Percentiles rank a stretch among this genome's conserved stretches.
Evolutionary conservation across 2,888 invertebrate genomes (phyloP).

Genomic region (Apodemia duryi): DNA sequence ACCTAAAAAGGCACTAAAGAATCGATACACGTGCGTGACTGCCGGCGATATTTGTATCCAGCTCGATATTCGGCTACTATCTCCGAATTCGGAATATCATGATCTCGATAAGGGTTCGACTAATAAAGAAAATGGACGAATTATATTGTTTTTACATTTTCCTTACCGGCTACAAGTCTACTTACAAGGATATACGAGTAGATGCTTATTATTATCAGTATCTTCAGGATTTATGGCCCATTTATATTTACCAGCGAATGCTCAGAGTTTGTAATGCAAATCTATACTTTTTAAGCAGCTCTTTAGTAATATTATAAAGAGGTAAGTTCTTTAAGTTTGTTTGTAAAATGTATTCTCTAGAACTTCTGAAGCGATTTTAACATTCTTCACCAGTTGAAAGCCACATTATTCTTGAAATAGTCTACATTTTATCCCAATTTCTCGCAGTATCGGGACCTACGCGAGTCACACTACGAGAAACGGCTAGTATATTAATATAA

Average conservation of each 20-base stretch:
- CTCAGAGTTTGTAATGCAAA: background rate
- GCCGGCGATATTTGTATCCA: constrained; percentile 23
- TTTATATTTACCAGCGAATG: too few species aligned
- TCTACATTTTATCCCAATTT: too few species aligned
- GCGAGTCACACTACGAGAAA: too few species aligned
- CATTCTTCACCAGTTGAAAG: too few species aligned
- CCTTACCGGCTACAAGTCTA: constrained; percentile 7
- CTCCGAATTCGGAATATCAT: constrained; percentile 17
- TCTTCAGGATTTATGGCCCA: background rate
- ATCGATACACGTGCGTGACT: constrained; percentile 33
- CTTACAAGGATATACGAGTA: background rate
- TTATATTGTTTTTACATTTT: constrained; percentile 12
- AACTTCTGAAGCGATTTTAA: too few species aligned
- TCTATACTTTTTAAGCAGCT: background rate
- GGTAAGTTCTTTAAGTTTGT: too few species aligned
- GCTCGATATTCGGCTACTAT: constrained; percentile 13
- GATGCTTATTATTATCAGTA: background rate
- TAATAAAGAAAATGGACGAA: constrained; percentile 15
- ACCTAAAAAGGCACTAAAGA: constrained; percentile 20
- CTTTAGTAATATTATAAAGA: too few species aligned
- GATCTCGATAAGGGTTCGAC: constrained; percentile 18
- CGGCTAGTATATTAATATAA: background rate
- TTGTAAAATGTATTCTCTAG: too few species aligned
- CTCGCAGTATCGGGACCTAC: too few species aligned
- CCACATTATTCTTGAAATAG: too few species aligned